These are phyloP conservation scores for Hippocampus guttulatus DNA, from an alignment of 2,113 vertebrate species.

Conservation along the genomic window DNA sequence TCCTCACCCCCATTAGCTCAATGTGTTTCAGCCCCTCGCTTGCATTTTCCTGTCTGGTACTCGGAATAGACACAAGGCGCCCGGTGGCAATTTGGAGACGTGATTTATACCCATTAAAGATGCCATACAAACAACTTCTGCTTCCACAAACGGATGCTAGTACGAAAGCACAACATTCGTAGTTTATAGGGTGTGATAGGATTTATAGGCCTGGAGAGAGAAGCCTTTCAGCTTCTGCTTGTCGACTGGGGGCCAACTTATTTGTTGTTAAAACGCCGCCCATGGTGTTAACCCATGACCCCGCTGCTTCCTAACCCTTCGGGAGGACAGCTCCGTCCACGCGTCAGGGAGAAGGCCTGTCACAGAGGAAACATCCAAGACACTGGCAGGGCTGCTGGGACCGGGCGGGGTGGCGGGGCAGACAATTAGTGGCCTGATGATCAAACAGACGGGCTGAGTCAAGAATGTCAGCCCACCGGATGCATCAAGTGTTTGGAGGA, in stretches of 20 bases:
- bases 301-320: conserved; percentile 48
- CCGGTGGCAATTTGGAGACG: not conserved
- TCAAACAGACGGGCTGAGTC: conserved; percentile 32
- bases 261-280: conserved; percentile 63
- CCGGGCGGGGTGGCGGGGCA: not conserved
- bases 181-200: conserved; percentile 24
- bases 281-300: conserved; percentile 66
- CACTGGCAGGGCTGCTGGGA: not conserved
- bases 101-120: not conserved
- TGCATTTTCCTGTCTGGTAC: conserved; percentile 2
- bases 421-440: conserved; percentile 11
- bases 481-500: conserved; percentile 32
- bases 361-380: conserved; percentile 34
- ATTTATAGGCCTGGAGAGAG: conserved; percentile 38
- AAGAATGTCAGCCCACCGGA: conserved; percentile 34
- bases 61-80: conserved; percentile 5
- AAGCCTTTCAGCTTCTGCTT: conserved; percentile 18
- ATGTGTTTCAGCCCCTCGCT: conserved; percentile 21
- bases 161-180: conserved; percentile 6
- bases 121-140: not conserved
- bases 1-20: conserved; percentile 34
- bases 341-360: conserved; percentile 61
- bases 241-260: conserved; percentile 42
- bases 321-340: conserved; percentile 58
- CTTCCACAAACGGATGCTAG: not conserved